Evolutionary conservation across 2,797 vertebrate genomes (phyloP), one percentile per base, ranked within the genome.

Genomic region (Xiphorhynchus erythropygius): DNA sequence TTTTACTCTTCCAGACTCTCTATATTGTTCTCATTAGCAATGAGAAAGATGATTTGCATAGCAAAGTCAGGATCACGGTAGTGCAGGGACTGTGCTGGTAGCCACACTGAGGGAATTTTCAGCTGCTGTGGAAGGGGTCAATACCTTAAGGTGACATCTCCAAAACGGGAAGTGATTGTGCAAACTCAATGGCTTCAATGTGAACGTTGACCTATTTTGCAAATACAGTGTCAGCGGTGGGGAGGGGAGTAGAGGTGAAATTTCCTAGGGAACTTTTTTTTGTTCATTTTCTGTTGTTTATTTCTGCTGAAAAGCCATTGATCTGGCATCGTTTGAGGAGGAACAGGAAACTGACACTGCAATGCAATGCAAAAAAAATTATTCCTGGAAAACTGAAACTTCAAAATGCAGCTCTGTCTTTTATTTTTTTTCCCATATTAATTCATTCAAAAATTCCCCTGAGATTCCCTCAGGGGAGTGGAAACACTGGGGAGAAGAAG

Each of bases 101-200:
- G n/a, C 30, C 56, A 19, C 46, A 39, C 2, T 2, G 1, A 18
- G 93, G 95, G 91, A 82, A 82, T 93, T 97, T 93, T 87, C 88
- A 93, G 57, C 60, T 63, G 52, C 68, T 41, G 24, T 84, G 57
- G 59, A 94, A 94, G 25, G 62, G n/a, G 73, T 91, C 67, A 93
- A 50, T 64, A 84, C 41, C 79, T 50, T 81, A 77, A 92, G 35
- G 86, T 78, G 83, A 91, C 74, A 86, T 74, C 91, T 93, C 85
- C 68, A 23, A 84, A 96, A 93, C 57, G 74, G 96, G 91, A 97
- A 97, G 83, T 87, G 83, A 88, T 39, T 86, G 77, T 91, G 93
- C 89, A 90, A 73, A 92, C 85, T 88, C 47, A 79, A 84, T 84
- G 30, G 27, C 83, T 95, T 91, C 74, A 70, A 7, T 68, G 63